Conservation (phyloP, 2,797 vertebrate species). For the Chaenodraco wilsoni region DNA sequence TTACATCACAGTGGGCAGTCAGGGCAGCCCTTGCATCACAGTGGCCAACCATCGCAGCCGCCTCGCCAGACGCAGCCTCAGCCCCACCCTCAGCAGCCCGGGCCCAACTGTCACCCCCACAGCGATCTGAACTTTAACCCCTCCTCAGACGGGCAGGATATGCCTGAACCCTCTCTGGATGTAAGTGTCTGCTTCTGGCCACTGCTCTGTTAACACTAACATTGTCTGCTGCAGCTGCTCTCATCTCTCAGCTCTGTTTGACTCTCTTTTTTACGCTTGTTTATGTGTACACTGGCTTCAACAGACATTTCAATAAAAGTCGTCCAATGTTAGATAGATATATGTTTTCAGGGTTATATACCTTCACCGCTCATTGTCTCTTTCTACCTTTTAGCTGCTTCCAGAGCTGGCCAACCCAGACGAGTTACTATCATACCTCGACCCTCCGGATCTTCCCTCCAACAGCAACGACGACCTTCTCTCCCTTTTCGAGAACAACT, state of each 20-base stretch:
- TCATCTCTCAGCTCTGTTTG: slow-evolving; percentile 65
- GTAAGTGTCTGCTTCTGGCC: slow-evolving; percentile 87
- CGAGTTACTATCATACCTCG: slow-evolving; percentile 97
- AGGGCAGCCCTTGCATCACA: slow-evolving; percentile 94
- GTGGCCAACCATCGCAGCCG: slow-evolving; percentile 90
- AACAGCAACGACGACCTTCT: slow-evolving; percentile 99
- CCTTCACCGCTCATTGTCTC: background rate
- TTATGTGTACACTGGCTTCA: slow-evolving; percentile 1
- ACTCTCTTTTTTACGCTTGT: slow-evolving; percentile 16
- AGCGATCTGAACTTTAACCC: slow-evolving; percentile 99
- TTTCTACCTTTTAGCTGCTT: slow-evolving; percentile 86
- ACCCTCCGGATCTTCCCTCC: slow-evolving; percentile 97
- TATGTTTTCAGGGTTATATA: background rate
- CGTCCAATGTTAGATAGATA: background rate
- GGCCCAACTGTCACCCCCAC: slow-evolving; percentile 96
- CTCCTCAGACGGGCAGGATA: slow-evolving; percentile 96
- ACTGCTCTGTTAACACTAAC: slow-evolving; percentile 64
- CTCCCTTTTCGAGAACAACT: slow-evolving; percentile 99
- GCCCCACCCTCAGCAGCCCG: slow-evolving; percentile 88
- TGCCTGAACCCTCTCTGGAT: slow-evolving; percentile 99
- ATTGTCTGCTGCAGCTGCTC: slow-evolving; percentile 63
- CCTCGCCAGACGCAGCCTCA: slow-evolving; percentile 89
- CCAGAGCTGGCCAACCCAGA: slow-evolving; percentile 98
- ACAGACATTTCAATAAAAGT: slow-evolving; percentile 11
- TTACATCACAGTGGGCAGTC: slow-evolving; percentile 96